Conservation (phyloP, 2,888 invertebrate species). For the Troides aeacus region DNA sequence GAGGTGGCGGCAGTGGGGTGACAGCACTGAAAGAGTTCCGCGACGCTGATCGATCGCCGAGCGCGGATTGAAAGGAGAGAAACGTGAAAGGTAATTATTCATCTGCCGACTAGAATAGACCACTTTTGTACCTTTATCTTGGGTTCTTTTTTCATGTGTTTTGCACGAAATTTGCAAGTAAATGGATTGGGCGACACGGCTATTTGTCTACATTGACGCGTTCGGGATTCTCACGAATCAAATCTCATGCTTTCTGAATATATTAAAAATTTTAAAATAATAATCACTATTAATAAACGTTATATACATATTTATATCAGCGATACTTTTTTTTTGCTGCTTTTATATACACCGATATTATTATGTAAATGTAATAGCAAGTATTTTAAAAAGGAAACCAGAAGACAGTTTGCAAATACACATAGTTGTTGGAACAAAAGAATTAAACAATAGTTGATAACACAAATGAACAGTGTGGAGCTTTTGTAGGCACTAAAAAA, state of each 20-base stretch:
- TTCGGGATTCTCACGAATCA: slow-evolving; percentile 67
- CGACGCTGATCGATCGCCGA: slow-evolving; percentile 77
- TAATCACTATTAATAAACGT: background rate
- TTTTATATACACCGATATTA: background rate
- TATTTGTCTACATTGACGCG: slow-evolving; percentile 69
- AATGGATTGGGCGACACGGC: slow-evolving; percentile 74
- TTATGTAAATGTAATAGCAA: background rate
- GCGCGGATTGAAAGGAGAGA: slow-evolving; percentile 78
- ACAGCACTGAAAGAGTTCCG: slow-evolving; percentile 77
- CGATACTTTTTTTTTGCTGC: background rate
- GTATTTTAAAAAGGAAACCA: slow-evolving; percentile 16
- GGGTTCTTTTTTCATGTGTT: slow-evolving; percentile 69
- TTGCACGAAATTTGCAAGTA: slow-evolving; percentile 79
- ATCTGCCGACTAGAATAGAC: slow-evolving; percentile 80
- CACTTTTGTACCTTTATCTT: slow-evolving; percentile 79
- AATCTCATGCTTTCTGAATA: slow-evolving; percentile 35
- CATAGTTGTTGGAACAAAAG: slow-evolving; percentile 7
- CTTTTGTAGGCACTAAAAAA: slow-evolving; percentile 46
- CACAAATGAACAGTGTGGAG: slow-evolving; percentile 45
- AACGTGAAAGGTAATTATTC: slow-evolving; percentile 79
- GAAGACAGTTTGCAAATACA: slow-evolving; percentile 26
- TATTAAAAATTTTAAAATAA: background rate
- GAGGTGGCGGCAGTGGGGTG: slow-evolving; percentile 71
- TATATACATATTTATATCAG: background rate
- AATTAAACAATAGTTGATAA: slow-evolving; percentile 25